These are phyloP conservation scores for Enoplosus armatus DNA, from an alignment of 2,797 vertebrate species.

Conservation along the genomic window DNA sequence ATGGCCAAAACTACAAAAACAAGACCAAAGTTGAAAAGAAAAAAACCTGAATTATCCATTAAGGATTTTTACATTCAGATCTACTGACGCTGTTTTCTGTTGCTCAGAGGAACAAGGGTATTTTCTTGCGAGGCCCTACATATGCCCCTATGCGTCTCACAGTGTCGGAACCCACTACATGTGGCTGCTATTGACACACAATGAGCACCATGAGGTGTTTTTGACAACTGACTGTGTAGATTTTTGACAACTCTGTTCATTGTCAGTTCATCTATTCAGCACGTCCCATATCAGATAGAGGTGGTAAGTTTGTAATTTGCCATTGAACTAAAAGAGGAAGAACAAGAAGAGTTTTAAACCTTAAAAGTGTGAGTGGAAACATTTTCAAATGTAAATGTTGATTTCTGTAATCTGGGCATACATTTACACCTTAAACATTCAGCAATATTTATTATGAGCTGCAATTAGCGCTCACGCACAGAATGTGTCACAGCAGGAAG, in stretches of 20 bases:
- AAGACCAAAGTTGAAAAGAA: background rate
- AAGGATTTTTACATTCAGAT: background rate
- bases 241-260: background rate
- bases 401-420: constrained; percentile 13
- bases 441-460: constrained; percentile 30
- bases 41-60: background rate
- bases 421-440: constrained; percentile 11
- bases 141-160: background rate
- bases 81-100: background rate
- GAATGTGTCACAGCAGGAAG: constrained; percentile 39
- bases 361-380: background rate
- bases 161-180: no score
- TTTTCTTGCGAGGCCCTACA: background rate
- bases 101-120: background rate
- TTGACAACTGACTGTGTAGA: background rate
- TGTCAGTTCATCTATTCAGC: background rate
- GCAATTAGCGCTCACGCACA: constrained; percentile 33
- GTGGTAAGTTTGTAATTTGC: background rate
- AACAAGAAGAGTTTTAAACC: background rate
- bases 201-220: background rate
- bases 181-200: no score
- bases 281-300: background rate
- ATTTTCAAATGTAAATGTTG: background rate
- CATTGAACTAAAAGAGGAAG: background rate
- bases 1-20: background rate